Evolutionary conservation across 2,113 vertebrate genomes (phyloP), one percentile per base, ranked within the genome.

Genomic region (Artemisiospiza belli): DNA sequence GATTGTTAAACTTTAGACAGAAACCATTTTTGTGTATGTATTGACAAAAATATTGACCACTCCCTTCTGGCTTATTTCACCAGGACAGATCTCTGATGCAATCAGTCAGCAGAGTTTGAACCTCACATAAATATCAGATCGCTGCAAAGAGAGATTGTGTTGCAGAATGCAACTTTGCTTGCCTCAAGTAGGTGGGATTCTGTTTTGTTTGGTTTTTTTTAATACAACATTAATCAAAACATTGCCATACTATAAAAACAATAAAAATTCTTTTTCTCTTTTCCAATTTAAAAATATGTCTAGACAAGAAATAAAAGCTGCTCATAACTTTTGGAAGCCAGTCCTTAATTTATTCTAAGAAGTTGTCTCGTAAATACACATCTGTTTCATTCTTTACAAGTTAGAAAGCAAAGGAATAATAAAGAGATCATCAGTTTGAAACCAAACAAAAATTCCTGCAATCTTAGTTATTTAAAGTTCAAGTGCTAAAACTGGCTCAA

Each of bases 271-370:
- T 2, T 89, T 82, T 92, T 79, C 46, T 68, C 30, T 69, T 83
- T 94, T 83, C 54, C 33, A 69, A n/a, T 85, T 81, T 92, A 84
- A 96, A 97, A 96, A 76, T 91, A 95, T 13, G 59, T 92, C 88
- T 95, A 94, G 86, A 90, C 86, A 83, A 94, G 73, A 88, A 97
- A 95, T 85, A 59, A 97, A 96, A 83, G 52, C 67, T 92, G 52
- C 87, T 90, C 28, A 54, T 83, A 95, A 79, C 21, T 97, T 95
- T 97, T 96, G 93, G 85, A 97, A 96, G 44, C 61, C 41, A 92
- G 8, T 90, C 69, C 63, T 96, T 93, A 89, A 92, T 89, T 89
- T 92, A 61, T 92, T 93, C 35, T 93, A 89, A 86, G 93, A 94
- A 93, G n/a, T 68, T 39, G 41, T 62, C 89, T 94, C 59, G 18